Evolutionary conservation across 1,140 invertebrate species (phyloP).

Genomic region (Dendrolimus kikuchii): DNA sequence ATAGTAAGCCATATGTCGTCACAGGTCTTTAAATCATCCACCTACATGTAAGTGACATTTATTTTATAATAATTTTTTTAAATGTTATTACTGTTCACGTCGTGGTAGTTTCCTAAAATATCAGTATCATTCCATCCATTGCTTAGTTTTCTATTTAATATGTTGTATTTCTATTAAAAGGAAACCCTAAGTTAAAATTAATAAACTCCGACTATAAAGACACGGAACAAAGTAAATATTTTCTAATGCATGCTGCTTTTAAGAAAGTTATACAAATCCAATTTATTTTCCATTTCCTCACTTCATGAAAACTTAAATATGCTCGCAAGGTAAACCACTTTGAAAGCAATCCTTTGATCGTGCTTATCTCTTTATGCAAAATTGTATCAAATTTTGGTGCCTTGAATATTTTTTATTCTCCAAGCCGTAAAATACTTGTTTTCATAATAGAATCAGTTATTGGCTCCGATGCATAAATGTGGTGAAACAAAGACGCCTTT

Average conservation of each 20-base stretch:
- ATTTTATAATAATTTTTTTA: no score
- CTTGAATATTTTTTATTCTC: slow-evolving; percentile 7
- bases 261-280: slow-evolving; percentile 69
- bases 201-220: slow-evolving; percentile 39
- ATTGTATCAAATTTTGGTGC: slow-evolving; percentile 62
- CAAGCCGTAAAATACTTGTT: no score
- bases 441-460: no score
- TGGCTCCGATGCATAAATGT: no score
- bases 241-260: slow-evolving; percentile 34
- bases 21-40: no score
- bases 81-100: no score
- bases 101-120: no score
- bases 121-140: no score
- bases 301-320: slow-evolving; percentile 71
- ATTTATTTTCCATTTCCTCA: slow-evolving; percentile 72
- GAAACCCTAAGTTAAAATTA: slow-evolving; percentile 22
- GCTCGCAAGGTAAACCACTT: slow-evolving; percentile 66
- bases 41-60: no score
- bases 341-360: slow-evolving; percentile 68
- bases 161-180: no score
- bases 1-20: no score
- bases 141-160: no score
- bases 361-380: slow-evolving; percentile 64
- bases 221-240: slow-evolving; percentile 62
- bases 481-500: background rate